Conservation (phyloP, 1,140 invertebrate species). For the Holcopasites calliopsidis region DNA sequence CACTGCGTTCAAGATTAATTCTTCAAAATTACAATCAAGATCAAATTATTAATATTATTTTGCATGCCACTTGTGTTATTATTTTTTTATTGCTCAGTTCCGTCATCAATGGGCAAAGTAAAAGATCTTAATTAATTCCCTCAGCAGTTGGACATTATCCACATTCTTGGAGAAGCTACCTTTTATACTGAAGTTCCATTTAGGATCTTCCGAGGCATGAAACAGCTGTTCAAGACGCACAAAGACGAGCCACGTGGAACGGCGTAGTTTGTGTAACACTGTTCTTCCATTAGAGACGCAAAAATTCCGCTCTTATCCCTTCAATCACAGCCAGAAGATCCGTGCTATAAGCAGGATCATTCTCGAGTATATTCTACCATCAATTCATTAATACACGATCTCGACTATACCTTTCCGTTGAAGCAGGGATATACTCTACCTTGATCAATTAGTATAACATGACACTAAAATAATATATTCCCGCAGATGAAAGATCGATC, state of each 20-base stretch:
- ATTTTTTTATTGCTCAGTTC: neutral
- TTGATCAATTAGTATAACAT: neutral
- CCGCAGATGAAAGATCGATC: too few relatives aligned
- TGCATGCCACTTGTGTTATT: neutral
- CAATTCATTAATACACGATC: neutral
- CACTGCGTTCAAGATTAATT: neutral
- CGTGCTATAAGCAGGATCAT: neutral
- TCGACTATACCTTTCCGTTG: neutral
- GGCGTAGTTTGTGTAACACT: neutral
- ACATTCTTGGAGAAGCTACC: neutral
- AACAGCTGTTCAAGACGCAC: neutral
- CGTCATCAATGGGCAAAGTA: too few relatives aligned
- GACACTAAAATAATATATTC: too few relatives aligned
- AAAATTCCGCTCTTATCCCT: neutral
- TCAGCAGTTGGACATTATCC: neutral
- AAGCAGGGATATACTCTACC: neutral
- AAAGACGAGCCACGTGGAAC: neutral
- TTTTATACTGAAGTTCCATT: neutral
- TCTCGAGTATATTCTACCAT: neutral
- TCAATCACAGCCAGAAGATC: neutral
- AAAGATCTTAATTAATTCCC: neutral
- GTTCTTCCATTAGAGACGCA: neutral
- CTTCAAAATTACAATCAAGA: neutral
- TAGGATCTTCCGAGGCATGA: neutral
- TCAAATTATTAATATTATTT: too few relatives aligned